phyloP scores from a whole-genome alignment of 2,797 vertebrate species.

The Meriones psammophilus region DNA sequence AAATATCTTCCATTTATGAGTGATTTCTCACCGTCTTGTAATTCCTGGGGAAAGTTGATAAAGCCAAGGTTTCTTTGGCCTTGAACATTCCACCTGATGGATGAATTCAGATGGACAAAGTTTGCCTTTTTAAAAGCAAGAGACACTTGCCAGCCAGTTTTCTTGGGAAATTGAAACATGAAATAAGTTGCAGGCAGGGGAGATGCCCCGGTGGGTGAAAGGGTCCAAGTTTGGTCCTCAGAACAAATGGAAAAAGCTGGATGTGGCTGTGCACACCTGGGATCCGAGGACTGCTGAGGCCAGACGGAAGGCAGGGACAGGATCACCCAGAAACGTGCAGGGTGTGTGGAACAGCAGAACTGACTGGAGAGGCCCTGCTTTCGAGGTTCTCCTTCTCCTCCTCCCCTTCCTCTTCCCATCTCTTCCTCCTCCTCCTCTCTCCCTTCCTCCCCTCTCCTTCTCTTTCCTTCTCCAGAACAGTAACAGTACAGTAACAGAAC shows the following conservation, averaged over 20 bases:
- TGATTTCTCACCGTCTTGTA: conserved; percentile 53
- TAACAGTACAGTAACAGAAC: neutral
- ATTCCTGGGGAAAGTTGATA: conserved; percentile 19
- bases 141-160: neutral
- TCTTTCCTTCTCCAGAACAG: neutral
- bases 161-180: conserved; percentile 42
- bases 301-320: neutral
- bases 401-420: too few relatives aligned
- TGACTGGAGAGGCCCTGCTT: neutral
- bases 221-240: neutral
- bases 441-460: too few relatives aligned
- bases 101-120: conserved; percentile 8
- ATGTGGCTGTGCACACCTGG: neutral
- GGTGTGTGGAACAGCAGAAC: neutral
- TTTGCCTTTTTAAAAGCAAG: neutral
- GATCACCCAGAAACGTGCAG: neutral
- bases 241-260: neutral
- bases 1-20: neutral
- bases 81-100: neutral
- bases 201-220: neutral
- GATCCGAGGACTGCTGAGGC: neutral
- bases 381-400: neutral
- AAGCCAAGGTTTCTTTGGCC: neutral
- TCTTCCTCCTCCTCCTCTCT: too few relatives aligned
- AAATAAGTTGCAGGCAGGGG: conserved; percentile 22